Evolutionary conservation across 1,140 invertebrate genomes (phyloP), one percentile per base, ranked within the genome.

Genomic region (Sweltsa coloradensis): DNA sequence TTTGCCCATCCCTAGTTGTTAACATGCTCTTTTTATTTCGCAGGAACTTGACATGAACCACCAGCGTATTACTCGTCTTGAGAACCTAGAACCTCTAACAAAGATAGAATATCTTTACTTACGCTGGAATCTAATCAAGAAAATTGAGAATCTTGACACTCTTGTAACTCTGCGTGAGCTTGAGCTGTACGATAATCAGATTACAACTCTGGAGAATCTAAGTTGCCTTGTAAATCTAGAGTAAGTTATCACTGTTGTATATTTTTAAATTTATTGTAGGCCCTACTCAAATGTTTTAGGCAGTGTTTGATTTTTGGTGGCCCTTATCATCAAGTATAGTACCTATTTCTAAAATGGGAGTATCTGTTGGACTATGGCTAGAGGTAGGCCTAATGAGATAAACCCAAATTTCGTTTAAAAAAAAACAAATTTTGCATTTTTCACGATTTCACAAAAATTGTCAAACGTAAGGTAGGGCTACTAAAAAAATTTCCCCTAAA

Each of bases 101-200:
- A 72, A 78, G 51, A 73, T 91, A 26, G 78, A 94, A 68, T 80
- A 76, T 55, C 65, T 94, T 25, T 92, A 82, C 60, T 71, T 97
- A 19, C 76, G 92, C 36, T 95, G 94, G 85, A 98, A 98, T 69
- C 69, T 94, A 1, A 90, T 97, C 9, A 95, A 87, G 55, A 90
- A 88, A 59, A 96, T 98, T 59, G 89, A 94, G 63, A 91, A 92
- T 64, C 61, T 95, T 18, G 61, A 78, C 47, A 80, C 71, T 1
- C 63, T 93, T 5, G 74, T 68, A 2, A 88, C 78, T 16, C 67
- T 97, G 0, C 72, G 74, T 37, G 91, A 97, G 60, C 63, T 99
- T 42, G 95, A 98, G 57, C 70, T 99, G 1, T 95, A 97, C 64
- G 96, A 98, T 66, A 99, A 97, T 70, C 91, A 94, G 69, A 89